A percentile compares a stretch with the other conserved stretches of the same genome.
These are phyloP conservation scores for Trochalopteron elliotii DNA, from an alignment of 2,113 vertebrate species.

Conservation along the genomic window DNA sequence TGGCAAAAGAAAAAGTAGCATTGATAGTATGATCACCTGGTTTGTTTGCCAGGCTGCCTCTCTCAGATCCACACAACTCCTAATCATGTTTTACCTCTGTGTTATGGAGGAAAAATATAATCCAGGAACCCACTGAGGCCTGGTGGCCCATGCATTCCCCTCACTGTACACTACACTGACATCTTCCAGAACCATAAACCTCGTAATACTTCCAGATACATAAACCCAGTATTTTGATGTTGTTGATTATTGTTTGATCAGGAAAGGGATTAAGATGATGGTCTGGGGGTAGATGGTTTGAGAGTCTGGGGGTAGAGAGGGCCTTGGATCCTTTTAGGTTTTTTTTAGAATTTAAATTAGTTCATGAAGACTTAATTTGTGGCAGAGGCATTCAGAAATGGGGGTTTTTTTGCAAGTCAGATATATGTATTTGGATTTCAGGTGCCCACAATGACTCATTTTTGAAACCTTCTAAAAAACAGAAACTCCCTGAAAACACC, in stretches of 20 bases:
- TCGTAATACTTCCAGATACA: neutral
- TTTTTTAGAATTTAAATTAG: neutral
- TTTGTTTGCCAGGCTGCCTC: neutral
- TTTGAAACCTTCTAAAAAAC: neutral
- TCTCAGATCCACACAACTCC: neutral
- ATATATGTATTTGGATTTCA: neutral
- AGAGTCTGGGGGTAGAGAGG: neutral
- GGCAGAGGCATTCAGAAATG: neutral
- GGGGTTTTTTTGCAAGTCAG: neutral
- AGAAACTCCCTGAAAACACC: neutral
- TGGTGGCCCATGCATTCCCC: neutral
- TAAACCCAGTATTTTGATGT: neutral
- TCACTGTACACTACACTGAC: no score
- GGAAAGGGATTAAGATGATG: neutral
- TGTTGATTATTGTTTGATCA: neutral
- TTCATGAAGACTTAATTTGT: neutral
- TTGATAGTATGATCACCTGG: neutral
- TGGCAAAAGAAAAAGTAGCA: neutral
- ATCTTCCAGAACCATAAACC: neutral
- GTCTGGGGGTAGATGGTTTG: neutral
- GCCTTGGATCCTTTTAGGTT: fast-evolving
- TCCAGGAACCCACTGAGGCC: neutral
- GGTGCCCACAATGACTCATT: neutral
- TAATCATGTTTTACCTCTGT: neutral
- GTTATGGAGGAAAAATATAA: neutral